Evolutionary conservation across 2,888 invertebrate species (phyloP).

Genomic region (Andricus quercusramuli): DNA sequence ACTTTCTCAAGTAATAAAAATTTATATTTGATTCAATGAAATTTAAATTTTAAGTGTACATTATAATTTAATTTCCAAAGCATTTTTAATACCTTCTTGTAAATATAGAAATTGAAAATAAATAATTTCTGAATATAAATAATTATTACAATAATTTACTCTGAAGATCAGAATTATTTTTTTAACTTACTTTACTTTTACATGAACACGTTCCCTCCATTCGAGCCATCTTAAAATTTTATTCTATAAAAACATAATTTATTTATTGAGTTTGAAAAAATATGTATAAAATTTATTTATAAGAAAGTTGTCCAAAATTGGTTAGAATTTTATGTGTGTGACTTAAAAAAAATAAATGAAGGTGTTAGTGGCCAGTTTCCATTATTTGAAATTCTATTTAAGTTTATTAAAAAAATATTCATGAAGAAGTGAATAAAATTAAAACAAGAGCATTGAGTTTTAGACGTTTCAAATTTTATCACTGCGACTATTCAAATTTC

Average conservation of each 20-base stretch:
- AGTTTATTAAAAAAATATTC: too few relatives aligned
- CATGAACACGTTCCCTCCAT: constrained; percentile 61
- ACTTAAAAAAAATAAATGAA: neutral
- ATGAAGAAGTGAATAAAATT: too few relatives aligned
- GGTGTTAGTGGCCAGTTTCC: neutral
- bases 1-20: too few relatives aligned
- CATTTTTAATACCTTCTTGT: too few relatives aligned
- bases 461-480: too few relatives aligned
- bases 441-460: too few relatives aligned
- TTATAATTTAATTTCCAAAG: too few relatives aligned
- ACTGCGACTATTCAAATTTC: neutral
- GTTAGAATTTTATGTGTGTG: neutral
- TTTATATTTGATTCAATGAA: too few relatives aligned
- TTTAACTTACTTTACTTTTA: constrained; percentile 56
- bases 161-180: neutral
- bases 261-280: neutral
- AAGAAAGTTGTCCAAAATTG: neutral
- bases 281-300: neutral
- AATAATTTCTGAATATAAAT: neutral
- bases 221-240: constrained; percentile 55
- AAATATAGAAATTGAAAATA: too few relatives aligned
- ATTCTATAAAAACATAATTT: neutral
- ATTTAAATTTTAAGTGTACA: too few relatives aligned
- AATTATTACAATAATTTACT: neutral
- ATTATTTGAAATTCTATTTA: neutral